phyloP scores from a whole-genome alignment of 1,140 invertebrate species.

The Hesperophylax magnus region DNA sequence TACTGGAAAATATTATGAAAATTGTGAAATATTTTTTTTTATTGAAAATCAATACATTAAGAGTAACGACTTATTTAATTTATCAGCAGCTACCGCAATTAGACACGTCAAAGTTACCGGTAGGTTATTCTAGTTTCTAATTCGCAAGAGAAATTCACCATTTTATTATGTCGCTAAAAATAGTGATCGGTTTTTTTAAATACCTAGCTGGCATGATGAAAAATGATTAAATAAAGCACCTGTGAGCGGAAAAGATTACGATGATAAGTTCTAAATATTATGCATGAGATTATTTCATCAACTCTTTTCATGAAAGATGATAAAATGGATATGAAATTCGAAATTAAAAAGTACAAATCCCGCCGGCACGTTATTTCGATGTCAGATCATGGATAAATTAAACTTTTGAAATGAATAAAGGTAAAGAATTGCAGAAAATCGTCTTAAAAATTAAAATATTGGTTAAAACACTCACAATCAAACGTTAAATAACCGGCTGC shows the following conservation, averaged over 20 bases:
- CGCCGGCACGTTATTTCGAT: background rate
- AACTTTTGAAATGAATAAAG: background rate
- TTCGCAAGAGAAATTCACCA: too few species aligned
- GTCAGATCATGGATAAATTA: background rate
- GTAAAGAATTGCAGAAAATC: background rate
- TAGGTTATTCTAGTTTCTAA: too few species aligned
- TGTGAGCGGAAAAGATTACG: background rate
- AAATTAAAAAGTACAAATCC: background rate
- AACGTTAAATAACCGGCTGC: slow-evolving; percentile 38
- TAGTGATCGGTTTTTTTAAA: background rate
- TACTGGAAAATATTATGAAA: too few species aligned
- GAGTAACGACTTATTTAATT: too few species aligned
- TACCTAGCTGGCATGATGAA: background rate
- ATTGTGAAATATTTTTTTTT: too few species aligned
- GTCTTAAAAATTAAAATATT: background rate
- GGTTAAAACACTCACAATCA: slow-evolving; percentile 13
- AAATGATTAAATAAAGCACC: background rate
- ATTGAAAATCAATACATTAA: too few species aligned
- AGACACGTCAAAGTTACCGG: too few species aligned
- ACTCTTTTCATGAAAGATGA: background rate
- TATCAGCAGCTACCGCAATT: too few species aligned
- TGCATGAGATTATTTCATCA: background rate
- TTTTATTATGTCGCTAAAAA: background rate
- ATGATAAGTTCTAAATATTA: too few species aligned
- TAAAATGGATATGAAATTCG: background rate